Percentiles rank a stretch among this genome's conserved stretches.
Evolutionary conservation across 2,888 invertebrate species (phyloP).

Genomic region (Polydrusus tereticollis): DNA sequence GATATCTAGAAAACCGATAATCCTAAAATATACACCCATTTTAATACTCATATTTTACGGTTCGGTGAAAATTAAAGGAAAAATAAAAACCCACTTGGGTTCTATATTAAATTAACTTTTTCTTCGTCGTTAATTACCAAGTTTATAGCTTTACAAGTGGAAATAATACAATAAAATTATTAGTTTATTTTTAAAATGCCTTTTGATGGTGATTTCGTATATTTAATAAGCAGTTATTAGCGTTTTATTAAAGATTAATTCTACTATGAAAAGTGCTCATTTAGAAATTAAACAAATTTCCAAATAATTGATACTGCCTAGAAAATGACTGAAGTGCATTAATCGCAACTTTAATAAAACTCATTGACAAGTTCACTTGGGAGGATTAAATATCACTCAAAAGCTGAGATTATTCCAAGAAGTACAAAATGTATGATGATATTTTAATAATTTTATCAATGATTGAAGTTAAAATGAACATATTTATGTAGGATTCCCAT

Average conservation of each 20-base stretch:
- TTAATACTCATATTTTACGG: conserved; percentile 5
- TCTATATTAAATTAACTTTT: conserved; percentile 1
- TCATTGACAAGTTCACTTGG: too few relatives aligned
- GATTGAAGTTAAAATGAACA: too few relatives aligned
- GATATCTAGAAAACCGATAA: not conserved
- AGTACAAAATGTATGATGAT: too few relatives aligned
- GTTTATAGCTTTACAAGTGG: not conserved
- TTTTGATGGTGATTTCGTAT: not conserved
- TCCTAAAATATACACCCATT: not conserved
- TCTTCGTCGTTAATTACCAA: not conserved
- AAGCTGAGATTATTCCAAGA: too few relatives aligned
- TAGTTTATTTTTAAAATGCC: conserved; percentile 3
- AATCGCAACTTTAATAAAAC: too few relatives aligned
- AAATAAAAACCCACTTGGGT: not conserved
- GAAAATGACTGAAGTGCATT: too few relatives aligned
- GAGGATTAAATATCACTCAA: too few relatives aligned
- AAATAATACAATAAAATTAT: conserved; percentile 8
- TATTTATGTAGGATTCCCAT: too few relatives aligned
- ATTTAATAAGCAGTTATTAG: not conserved
- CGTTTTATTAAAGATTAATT: not conserved
- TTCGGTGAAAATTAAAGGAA: not conserved
- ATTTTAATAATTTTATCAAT: too few relatives aligned
- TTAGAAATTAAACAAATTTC: too few relatives aligned
- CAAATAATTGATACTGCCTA: too few relatives aligned
- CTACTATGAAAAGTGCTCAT: not conserved